These are phyloP conservation scores for Charaxes varanes DNA, from an alignment of 1,140 invertebrate genomes.

Conservation along the genomic window DNA sequence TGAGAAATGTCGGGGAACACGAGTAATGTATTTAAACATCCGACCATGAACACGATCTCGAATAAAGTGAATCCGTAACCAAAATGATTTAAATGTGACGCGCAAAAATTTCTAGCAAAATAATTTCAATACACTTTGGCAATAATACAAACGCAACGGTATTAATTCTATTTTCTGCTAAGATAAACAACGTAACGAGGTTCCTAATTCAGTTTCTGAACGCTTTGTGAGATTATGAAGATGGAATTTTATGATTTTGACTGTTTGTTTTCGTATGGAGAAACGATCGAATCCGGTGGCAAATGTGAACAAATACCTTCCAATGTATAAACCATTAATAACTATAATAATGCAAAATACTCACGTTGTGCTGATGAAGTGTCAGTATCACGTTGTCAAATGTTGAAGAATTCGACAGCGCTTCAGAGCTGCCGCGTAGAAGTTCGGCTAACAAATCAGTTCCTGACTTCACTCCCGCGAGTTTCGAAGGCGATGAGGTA, in stretches of 20 bases:
- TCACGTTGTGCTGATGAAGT: conserved; percentile 72
- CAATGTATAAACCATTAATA: conserved; percentile 1
- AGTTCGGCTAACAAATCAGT: conserved; percentile 83
- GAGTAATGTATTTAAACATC: conserved; percentile 45
- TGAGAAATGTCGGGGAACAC: conserved; percentile 42
- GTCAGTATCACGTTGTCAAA: conserved; percentile 69
- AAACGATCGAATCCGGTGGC: neutral
- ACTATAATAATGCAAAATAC: conserved; percentile 31
- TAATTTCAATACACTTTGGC: conserved; percentile 42
- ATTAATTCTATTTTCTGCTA: conserved; percentile 43
- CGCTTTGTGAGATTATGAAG: conserved; percentile 3
- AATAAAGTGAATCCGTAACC: conserved; percentile 35
- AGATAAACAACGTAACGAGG: conserved; percentile 46
- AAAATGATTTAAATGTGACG: conserved; percentile 27
- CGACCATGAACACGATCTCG: conserved; percentile 49
- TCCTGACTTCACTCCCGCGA: conserved; percentile 80
- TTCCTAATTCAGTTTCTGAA: conserved; percentile 24
- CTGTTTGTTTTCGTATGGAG: conserved; percentile 1
- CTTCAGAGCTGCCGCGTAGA: conserved; percentile 83
- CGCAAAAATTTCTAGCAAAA: conserved; percentile 30
- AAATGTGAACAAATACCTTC: neutral
- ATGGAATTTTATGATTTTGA: conserved; percentile 7
- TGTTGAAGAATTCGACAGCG: conserved; percentile 75
- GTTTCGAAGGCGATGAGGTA: conserved; percentile 85
- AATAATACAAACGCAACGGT: conserved; percentile 44